A percentile compares a stretch with the other conserved stretches of the same genome.
Conservation (phyloP, 1,140 invertebrate genomes). For the Pachyrhynchus sulphureomaculatus region DNA sequence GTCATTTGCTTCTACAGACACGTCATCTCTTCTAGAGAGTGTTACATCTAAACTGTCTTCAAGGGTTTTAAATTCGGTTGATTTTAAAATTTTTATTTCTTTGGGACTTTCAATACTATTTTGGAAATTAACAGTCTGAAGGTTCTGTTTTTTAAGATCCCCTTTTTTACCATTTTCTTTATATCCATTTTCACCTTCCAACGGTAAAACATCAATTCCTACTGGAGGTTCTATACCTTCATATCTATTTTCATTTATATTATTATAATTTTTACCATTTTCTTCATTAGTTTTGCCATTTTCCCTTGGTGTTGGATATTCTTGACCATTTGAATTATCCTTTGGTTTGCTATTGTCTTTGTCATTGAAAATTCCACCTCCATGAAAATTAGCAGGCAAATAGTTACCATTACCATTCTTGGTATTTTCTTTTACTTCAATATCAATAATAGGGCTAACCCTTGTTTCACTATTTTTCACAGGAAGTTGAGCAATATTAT, state of each 20-base stretch:
- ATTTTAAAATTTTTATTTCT: neutral
- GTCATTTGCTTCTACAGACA: slow-evolving; percentile 29
- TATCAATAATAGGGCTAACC: neutral
- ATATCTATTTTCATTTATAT: slow-evolving; percentile 13
- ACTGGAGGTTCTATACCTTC: slow-evolving; percentile 9
- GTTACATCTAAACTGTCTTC: neutral
- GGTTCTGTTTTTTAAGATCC: neutral
- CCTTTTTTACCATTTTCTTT: neutral
- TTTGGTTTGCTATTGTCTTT: too few species aligned
- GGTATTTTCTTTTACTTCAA: neutral
- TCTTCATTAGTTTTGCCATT: neutral
- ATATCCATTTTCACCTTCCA: slow-evolving; percentile 17
- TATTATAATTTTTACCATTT: neutral
- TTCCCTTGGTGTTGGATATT: neutral
- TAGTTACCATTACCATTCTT: neutral
- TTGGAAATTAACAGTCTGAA: neutral
- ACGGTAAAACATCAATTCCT: slow-evolving; percentile 15
- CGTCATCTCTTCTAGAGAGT: slow-evolving; percentile 38
- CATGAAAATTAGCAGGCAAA: neutral
- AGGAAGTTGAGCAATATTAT: neutral
- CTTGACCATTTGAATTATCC: neutral
- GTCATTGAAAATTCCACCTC: too few species aligned
- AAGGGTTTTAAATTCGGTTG: neutral
- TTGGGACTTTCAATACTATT: neutral
- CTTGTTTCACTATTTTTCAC: neutral